These are phyloP conservation scores for Ophiodon elongatus DNA, from an alignment of 2,113 vertebrate genomes.

Conservation along the genomic window DNA sequence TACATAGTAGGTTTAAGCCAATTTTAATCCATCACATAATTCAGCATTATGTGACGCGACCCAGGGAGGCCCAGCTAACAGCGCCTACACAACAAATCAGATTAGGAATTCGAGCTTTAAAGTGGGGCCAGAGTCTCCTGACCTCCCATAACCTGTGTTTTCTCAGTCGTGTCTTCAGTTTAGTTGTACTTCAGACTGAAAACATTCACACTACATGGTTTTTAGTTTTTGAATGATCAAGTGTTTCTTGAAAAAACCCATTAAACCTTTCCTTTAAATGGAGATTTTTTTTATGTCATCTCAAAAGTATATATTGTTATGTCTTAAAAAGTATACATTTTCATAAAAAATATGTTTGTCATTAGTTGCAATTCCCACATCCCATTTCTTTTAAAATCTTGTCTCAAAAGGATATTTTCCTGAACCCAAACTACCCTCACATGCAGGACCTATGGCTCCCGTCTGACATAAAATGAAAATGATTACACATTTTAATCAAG, in stretches of 20 bases:
- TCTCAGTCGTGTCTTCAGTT: neutral
- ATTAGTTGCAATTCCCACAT: neutral
- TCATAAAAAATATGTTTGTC: neutral
- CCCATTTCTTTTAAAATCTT: neutral
- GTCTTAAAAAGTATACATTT: neutral
- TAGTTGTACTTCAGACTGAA: neutral
- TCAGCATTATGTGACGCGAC: constrained; percentile 14
- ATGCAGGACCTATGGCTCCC: neutral
- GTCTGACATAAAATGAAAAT: constrained; percentile 13
- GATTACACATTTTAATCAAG: neutral
- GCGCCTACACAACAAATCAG: constrained; percentile 7
- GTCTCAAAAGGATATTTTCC: neutral
- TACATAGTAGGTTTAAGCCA: neutral
- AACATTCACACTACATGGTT: neutral
- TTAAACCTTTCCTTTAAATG: neutral
- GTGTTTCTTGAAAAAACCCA: neutral
- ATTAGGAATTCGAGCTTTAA: constrained; percentile 7
- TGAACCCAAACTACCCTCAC: neutral
- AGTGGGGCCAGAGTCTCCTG: neutral
- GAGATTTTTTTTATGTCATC: no score
- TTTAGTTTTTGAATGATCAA: neutral
- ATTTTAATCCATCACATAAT: constrained; percentile 34
- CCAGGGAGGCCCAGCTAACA: neutral
- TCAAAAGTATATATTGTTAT: neutral
- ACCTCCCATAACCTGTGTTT: neutral